Percentiles rank a stretch among this genome's conserved stretches.
Conservation (phyloP, 2,888 invertebrate genomes). For the Morinoia aosen region DNA sequence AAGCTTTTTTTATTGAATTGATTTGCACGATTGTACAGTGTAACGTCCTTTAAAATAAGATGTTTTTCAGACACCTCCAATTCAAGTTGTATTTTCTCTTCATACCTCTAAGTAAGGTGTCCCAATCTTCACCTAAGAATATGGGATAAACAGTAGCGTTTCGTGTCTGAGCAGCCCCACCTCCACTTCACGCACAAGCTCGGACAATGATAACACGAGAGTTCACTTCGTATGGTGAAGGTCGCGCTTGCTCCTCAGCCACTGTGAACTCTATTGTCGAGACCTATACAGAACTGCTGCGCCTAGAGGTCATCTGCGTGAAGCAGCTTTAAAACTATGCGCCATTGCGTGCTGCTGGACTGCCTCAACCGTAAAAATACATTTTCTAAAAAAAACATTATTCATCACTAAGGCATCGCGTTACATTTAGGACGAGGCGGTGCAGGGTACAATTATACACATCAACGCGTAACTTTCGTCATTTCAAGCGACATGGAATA, state of each 20-base stretch:
- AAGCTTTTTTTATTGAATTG: not conserved
- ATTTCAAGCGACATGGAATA: too few relatives aligned
- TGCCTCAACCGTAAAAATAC: too few relatives aligned
- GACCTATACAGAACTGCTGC: slow-evolving; percentile 1
- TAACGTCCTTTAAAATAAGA: not conserved
- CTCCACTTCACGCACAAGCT: not conserved
- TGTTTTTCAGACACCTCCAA: not conserved
- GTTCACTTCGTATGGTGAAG: not conserved
- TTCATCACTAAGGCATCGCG: too few relatives aligned
- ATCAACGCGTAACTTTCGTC: too few relatives aligned
- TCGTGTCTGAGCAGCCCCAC: not conserved
- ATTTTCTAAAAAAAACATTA: too few relatives aligned
- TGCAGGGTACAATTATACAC: too few relatives aligned
- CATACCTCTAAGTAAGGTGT: not conserved
- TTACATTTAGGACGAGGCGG: too few relatives aligned
- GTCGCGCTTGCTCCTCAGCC: not conserved
- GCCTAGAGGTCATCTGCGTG: not conserved
- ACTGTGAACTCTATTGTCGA: slow-evolving; percentile 14
- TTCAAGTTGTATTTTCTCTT: not conserved
- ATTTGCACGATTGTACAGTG: not conserved
- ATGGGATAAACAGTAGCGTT: not conserved
- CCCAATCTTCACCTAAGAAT: not conserved
- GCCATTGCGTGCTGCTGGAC: not conserved
- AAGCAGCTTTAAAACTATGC: not conserved
- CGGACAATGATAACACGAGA: not conserved